A percentile compares a stretch with the other conserved stretches of the same genome.
Conservation (phyloP, 2,113 vertebrate species). For the Halcyon senegalensis region DNA sequence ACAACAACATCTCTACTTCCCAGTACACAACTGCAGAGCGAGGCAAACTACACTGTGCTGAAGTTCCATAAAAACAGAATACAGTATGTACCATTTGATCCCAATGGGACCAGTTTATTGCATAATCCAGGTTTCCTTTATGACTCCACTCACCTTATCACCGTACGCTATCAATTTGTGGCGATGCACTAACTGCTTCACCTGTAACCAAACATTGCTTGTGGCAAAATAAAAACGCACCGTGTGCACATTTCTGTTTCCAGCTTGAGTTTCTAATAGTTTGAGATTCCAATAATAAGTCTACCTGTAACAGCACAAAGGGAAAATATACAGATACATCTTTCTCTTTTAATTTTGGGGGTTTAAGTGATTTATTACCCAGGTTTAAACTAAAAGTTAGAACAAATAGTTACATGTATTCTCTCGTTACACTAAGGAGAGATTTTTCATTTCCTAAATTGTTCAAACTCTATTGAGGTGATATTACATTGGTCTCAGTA, state of each 20-base stretch:
- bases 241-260: not conserved
- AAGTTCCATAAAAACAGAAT: not conserved
- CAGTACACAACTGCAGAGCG: not conserved
- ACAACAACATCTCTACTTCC: not conserved
- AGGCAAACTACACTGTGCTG: not conserved
- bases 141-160: not conserved
- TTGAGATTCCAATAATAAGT: not conserved
- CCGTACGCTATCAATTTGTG: not conserved
- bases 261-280: not conserved
- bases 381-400: not conserved
- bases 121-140: not conserved
- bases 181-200: not conserved
- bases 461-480: not conserved
- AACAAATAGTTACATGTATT: not conserved
- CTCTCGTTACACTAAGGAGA: not conserved
- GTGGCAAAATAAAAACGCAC: not conserved
- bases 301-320: not conserved
- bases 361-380: not conserved
- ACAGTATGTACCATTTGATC: not conserved
- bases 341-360: not conserved
- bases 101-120: not conserved
- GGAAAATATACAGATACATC: not conserved
- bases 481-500: not conserved
- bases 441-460: not conserved
- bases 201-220: not conserved